Percentiles rank a stretch among this genome's conserved stretches.
phyloP scores from a whole-genome alignment of 2,113 vertebrate genomes.

The Atlantisia rogersi region DNA sequence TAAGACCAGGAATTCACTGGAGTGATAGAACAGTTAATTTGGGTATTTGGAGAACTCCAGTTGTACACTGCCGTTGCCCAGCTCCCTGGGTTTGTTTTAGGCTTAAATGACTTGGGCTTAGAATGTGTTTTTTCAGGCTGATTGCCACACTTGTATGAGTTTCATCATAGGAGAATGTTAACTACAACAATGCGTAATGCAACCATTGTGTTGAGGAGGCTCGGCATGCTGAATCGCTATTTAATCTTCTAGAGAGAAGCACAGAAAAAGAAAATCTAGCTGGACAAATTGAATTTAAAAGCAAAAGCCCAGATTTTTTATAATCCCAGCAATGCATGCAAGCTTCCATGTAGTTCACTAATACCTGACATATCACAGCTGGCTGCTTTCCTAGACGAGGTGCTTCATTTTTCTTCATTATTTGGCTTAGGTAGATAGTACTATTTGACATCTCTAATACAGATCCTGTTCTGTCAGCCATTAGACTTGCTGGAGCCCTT shows the following conservation, averaged over 20 bases:
- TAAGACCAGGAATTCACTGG: background rate
- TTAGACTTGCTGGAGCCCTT: background rate
- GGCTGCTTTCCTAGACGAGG: background rate
- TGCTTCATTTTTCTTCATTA: background rate
- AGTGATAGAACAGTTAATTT: background rate
- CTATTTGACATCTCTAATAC: background rate
- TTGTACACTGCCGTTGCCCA: background rate
- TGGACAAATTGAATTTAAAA: background rate
- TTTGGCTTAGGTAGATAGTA: background rate
- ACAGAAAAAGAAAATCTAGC: background rate
- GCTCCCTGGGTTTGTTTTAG: background rate
- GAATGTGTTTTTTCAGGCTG: background rate
- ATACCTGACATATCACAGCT: background rate
- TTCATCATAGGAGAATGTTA: background rate
- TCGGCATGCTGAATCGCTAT: background rate
- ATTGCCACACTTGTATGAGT: background rate
- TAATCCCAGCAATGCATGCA: background rate
- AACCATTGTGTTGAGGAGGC: background rate
- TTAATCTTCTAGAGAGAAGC: background rate
- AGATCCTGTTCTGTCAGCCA: background rate
- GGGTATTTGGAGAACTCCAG: background rate
- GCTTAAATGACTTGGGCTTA: background rate
- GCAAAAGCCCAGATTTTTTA: background rate
- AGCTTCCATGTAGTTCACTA: fast-evolving
- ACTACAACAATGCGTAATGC: background rate